Evolutionary conservation across 53 echinoderm and acorn worm genomes (phyloP).

Genomic region (Echinarachnius parma): DNA sequence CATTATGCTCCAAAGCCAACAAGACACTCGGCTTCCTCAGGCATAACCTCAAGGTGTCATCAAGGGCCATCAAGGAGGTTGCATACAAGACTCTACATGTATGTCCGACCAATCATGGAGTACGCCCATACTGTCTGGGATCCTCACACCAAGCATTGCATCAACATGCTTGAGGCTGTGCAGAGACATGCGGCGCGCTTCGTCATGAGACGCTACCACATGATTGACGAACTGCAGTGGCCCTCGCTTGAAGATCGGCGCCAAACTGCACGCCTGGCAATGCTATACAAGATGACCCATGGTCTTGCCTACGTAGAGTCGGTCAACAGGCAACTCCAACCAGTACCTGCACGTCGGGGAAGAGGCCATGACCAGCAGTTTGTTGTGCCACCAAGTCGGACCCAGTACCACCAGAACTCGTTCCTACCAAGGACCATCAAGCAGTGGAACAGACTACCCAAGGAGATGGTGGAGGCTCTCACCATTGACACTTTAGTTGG

Average conservation of each 20-base stretch:
- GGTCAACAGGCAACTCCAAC: too few species aligned
- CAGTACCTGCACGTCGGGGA: too few species aligned
- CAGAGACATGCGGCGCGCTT: conserved; percentile 30
- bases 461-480: too few species aligned
- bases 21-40: conserved; percentile 27
- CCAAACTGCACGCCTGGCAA: conserved; percentile 3
- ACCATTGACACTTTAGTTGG: too few species aligned
- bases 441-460: too few species aligned
- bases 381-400: too few species aligned
- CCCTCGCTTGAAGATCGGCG: conserved; percentile 7
- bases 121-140: conserved; percentile 38
- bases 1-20: too few species aligned
- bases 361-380: too few species aligned
- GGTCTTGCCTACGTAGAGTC: too few species aligned
- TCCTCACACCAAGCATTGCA: conserved; percentile 12
- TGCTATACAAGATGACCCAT: conserved; percentile 33
- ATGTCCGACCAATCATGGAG: conserved; percentile 25
- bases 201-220: conserved; percentile 24
- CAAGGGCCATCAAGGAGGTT: not conserved
- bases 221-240: conserved; percentile 34
- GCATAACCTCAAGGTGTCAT: conserved; percentile 15
- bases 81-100: conserved; percentile 30
- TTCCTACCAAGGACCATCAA: too few species aligned
- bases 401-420: too few species aligned
- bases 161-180: conserved; percentile 19